Evolutionary conservation across 2,888 invertebrate genomes (phyloP).

Genomic region (Deroplatys truncata): DNA sequence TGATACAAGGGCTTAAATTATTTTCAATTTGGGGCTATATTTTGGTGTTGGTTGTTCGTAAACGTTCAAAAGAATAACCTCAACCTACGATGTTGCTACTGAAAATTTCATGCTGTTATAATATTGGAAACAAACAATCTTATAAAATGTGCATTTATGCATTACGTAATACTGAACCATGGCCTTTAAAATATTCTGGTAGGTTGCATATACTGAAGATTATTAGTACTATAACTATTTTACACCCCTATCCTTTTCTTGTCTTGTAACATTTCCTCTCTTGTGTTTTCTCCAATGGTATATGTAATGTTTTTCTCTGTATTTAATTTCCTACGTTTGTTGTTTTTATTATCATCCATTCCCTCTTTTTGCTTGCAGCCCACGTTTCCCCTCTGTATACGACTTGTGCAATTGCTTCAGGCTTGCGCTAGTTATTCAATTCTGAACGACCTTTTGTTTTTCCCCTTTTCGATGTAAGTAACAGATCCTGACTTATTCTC

Average conservation of each 20-base stretch:
- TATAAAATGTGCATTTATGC: no score
- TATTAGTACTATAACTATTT: not conserved
- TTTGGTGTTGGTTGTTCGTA: no score
- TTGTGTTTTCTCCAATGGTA: not conserved
- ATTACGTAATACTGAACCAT: no score
- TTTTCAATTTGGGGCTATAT: no score
- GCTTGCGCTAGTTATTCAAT: not conserved
- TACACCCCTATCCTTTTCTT: not conserved
- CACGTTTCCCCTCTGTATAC: not conserved
- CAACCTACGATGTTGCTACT: no score
- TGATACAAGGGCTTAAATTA: no score
- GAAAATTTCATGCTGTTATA: no score
- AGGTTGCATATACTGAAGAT: not conserved
- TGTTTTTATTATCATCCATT: not conserved
- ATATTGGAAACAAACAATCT: no score
- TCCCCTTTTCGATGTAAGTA: not conserved
- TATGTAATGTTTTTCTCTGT: not conserved
- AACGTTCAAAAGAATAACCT: no score
- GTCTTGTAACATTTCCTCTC: not conserved
- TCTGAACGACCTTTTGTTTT: not conserved
- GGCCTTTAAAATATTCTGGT: no score
- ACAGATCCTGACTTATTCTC: not conserved
- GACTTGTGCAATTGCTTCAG: not conserved
- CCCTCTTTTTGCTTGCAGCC: not conserved
- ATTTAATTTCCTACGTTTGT: not conserved